Conservation (phyloP, 2,797 vertebrate species). For the Lemur catta region DNA sequence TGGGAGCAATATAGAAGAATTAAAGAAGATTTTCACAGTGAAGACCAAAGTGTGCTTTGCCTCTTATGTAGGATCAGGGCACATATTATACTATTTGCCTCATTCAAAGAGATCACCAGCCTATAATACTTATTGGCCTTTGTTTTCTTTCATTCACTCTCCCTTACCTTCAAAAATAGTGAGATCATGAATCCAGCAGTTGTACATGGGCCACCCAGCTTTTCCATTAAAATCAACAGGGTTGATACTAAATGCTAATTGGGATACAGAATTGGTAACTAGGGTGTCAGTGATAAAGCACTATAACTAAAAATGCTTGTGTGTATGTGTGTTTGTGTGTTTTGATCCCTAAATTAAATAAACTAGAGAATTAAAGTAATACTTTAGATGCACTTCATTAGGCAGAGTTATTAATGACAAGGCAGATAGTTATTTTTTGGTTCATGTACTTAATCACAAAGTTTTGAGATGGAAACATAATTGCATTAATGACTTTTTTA, state of each 20-base stretch:
- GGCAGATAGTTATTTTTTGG: slow-evolving; percentile 51
- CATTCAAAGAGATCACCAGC: neutral
- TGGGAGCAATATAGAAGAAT: neutral
- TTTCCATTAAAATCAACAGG: neutral
- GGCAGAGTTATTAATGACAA: slow-evolving; percentile 62
- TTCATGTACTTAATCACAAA: slow-evolving; percentile 59
- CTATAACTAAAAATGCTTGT: neutral
- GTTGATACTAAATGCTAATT: neutral
- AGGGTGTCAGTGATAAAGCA: neutral
- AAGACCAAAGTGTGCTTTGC: neutral
- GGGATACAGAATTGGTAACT: neutral
- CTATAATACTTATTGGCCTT: neutral
- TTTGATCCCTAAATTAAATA: slow-evolving; percentile 9
- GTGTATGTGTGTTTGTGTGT: neutral
- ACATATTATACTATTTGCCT: neutral
- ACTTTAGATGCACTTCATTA: slow-evolving; percentile 65
- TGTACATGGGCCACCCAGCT: neutral
- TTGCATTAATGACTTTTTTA: slow-evolving; percentile 56
- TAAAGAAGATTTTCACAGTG: neutral
- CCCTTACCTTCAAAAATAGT: neutral
- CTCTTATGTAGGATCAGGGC: neutral
- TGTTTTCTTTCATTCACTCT: too few species aligned
- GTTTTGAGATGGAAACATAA: slow-evolving; percentile 61
- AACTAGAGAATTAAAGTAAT: slow-evolving; percentile 41
- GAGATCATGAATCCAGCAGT: fast-evolving